phyloP scores from a whole-genome alignment of 2,888 invertebrate genomes.

The Piscicola geometra region DNA sequence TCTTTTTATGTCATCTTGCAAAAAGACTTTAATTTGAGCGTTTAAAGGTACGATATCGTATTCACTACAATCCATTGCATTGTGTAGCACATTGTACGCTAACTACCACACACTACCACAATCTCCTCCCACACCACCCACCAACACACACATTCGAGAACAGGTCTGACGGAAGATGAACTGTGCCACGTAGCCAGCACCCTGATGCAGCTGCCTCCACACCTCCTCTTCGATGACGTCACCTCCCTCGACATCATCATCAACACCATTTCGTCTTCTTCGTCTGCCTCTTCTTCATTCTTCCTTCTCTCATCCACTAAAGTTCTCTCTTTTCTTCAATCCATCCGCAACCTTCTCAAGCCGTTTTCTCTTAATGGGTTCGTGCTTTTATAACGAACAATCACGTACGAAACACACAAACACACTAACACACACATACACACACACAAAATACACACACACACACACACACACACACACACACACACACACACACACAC shows the following conservation, averaged over 20 bases:
- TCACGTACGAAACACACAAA: background rate
- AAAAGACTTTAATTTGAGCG: too few species aligned
- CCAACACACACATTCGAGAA: conserved; percentile 16
- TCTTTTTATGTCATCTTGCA: too few species aligned
- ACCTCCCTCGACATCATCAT: conserved; percentile 44
- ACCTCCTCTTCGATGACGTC: conserved; percentile 45
- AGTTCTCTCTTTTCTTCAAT: background rate
- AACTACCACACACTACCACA: too few species aligned
- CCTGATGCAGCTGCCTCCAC: conserved; percentile 39
- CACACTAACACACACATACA: too few species aligned
- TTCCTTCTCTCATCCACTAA: background rate
- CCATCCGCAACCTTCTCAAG: conserved; percentile 30
- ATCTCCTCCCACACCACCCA: too few species aligned
- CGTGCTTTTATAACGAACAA: background rate
- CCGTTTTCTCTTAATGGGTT: too few species aligned
- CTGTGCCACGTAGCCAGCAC: conserved; percentile 48
- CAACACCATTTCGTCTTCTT: conserved; percentile 30
- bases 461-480: too few species aligned
- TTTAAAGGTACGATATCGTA: too few species aligned
- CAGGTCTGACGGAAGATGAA: conserved; percentile 49
- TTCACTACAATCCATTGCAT: too few species aligned
- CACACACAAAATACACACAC: too few species aligned
- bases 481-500: too few species aligned
- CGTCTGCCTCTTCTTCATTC: background rate
- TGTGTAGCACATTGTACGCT: too few species aligned